phyloP scores from a whole-genome alignment of 1,140 invertebrate genomes.

The Drosophila baimaii region DNA sequence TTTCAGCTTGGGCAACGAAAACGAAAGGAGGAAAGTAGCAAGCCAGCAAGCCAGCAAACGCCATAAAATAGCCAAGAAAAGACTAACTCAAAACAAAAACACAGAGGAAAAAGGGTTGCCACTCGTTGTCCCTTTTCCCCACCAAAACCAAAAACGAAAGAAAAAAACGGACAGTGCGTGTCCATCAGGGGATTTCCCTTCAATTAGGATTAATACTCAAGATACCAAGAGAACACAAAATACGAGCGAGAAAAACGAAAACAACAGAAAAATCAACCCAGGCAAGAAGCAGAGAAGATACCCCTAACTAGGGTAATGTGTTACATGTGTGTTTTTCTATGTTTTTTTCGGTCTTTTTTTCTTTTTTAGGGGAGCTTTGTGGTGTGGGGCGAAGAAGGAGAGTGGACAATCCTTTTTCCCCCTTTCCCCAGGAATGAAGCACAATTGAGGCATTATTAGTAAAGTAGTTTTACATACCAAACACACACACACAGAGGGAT shows the following conservation, averaged over 20 bases:
- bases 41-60: constrained; percentile 46
- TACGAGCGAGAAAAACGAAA: constrained; percentile 31
- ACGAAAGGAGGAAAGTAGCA: constrained; percentile 42
- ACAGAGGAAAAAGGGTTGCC: constrained; percentile 61
- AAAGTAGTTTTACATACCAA: constrained; percentile 74
- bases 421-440: constrained; percentile 40
- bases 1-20: constrained; percentile 25
- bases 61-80: constrained; percentile 37
- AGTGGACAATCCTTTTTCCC: constrained; percentile 33
- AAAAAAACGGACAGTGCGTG: constrained; percentile 67
- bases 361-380: not conserved
- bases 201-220: constrained; percentile 83
- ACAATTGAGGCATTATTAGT: constrained; percentile 83
- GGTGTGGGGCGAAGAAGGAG: not conserved
- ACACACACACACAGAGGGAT: not conserved
- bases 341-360: not conserved
- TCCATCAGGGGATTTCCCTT: constrained; percentile 80
- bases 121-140: constrained; percentile 23
- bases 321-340: constrained; percentile 48
- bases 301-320: constrained; percentile 75
- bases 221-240: constrained; percentile 58
- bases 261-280: constrained; percentile 26
- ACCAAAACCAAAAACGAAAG: no score
- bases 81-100: constrained; percentile 21
- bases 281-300: constrained; percentile 25